Evolutionary conservation across 2,888 invertebrate species (phyloP), one percentile per base, ranked within the genome.

Genomic region (Lasioglossum leucozonium): DNA sequence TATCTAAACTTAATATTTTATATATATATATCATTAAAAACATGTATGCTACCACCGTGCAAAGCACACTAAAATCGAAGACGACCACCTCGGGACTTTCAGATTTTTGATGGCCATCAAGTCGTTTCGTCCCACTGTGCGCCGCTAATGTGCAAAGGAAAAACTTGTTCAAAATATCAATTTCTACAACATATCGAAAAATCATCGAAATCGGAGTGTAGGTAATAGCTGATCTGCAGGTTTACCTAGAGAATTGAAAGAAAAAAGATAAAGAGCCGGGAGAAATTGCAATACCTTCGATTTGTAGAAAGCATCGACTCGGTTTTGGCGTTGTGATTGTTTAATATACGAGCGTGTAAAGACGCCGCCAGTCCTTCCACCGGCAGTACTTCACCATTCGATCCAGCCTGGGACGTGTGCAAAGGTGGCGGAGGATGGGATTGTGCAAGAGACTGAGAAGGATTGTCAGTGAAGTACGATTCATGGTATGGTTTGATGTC

Each of bases 281-380:
- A 2, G 6, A 62, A 58, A 51, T 73, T 42, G 30, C 34, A 30
- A 40, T 90, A 93, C 93, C 93, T 93, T 91, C 93, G 92, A 85
- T 67, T 90, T 18, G 84, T 89, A 51, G 90, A 62, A 55, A 92
- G 88, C 51, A 90, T 89, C n/a, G 92, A 85, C 51, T 95, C 94
- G 18, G 89, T 90, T 91, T 95, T 95, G 79, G 86, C 90, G 83
- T 86, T 95, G 96, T 96, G 95, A 95, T 96, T 95, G 95, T 96
- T 91, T 95, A 98, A 96, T 89, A 98, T 97, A 90, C 98, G 96
- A 83, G 97, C 97, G 94, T 98, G 98, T 87, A 98, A 95, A 79
- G 98, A 98, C 76, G 98, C 98, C 40, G 98, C 98, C 84, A 98
- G 95, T 83, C 98, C 98, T 96, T 96, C 96, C 10, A 96, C 93